Evolutionary conservation across 1,140 invertebrate species (phyloP).

Genomic region (Antheraea mylitta): DNA sequence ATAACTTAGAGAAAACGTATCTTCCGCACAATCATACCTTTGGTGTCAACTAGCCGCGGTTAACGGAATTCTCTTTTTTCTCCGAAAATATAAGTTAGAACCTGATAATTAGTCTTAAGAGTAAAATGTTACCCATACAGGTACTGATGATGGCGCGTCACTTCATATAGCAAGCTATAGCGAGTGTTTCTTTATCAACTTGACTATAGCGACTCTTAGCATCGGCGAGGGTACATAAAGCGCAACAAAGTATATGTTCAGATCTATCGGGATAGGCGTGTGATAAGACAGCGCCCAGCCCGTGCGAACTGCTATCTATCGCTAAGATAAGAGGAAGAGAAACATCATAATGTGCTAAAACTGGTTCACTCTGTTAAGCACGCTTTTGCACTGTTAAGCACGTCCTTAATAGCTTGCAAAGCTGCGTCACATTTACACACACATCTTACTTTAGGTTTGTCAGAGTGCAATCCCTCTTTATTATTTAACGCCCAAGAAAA

Average conservation of each 20-base stretch:
- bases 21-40: no score
- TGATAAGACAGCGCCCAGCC: slow-evolving; percentile 66
- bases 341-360: slow-evolving; percentile 58
- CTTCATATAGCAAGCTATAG: slow-evolving; percentile 62
- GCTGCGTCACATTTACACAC: slow-evolving; percentile 25
- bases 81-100: background rate
- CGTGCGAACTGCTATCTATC: slow-evolving; percentile 70
- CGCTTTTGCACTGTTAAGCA: no score
- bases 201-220: no score
- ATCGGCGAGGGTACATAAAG: slow-evolving; percentile 63
- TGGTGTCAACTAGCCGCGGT: no score
- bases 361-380: slow-evolving; percentile 12
- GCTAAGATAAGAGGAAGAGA: slow-evolving; percentile 53
- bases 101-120: background rate
- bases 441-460: slow-evolving; percentile 20
- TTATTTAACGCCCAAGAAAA: slow-evolving; percentile 22
- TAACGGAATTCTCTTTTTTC: no score
- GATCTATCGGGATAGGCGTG: slow-evolving; percentile 41
- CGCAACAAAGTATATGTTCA: slow-evolving; percentile 40
- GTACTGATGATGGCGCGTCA: background rate
- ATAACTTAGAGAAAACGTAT: slow-evolving; percentile 28
- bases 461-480: slow-evolving; percentile 20
- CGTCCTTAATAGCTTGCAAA: slow-evolving; percentile 25
- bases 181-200: slow-evolving; percentile 75
- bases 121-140: slow-evolving; percentile 3